phyloP scores from a whole-genome alignment of 2,113 vertebrate genomes.

The Pseudonaja textilis region DNA sequence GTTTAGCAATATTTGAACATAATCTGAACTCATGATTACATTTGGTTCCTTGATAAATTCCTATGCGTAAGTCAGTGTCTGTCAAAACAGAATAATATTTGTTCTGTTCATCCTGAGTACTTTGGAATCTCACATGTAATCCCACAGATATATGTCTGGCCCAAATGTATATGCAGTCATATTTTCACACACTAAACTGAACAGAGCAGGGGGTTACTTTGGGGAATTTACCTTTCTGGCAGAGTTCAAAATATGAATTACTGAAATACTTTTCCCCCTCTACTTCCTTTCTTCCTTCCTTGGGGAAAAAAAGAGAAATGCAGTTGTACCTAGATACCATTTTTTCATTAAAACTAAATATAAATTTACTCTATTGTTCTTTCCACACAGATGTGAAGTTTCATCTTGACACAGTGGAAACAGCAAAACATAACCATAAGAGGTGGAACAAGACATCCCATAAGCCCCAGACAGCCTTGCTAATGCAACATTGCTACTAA shows the following conservation, averaged over 20 bases:
- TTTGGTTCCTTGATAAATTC: neutral
- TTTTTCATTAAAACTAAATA: neutral
- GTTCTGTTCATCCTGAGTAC: neutral
- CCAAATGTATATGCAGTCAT: neutral
- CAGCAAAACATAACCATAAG: neutral
- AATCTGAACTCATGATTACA: neutral
- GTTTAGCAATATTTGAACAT: neutral
- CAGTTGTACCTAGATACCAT: neutral
- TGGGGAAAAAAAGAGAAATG: neutral
- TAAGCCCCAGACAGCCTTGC: neutral
- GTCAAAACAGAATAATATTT: neutral
- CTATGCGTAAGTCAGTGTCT: neutral
- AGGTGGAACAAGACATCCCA: neutral
- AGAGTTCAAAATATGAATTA: neutral
- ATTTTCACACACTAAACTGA: neutral
- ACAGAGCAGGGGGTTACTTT: neutral
- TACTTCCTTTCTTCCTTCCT: neutral
- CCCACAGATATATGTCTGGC: neutral
- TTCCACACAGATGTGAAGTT: neutral
- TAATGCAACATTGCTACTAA: neutral
- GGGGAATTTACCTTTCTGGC: neutral
- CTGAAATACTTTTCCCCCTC: neutral
- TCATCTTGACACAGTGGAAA: neutral
- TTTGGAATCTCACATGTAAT: neutral
- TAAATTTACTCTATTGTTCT: neutral